These are phyloP conservation scores for Speoplatyrhinus poulsoni DNA, from an alignment of 2,113 vertebrate species.

Conservation along the genomic window DNA sequence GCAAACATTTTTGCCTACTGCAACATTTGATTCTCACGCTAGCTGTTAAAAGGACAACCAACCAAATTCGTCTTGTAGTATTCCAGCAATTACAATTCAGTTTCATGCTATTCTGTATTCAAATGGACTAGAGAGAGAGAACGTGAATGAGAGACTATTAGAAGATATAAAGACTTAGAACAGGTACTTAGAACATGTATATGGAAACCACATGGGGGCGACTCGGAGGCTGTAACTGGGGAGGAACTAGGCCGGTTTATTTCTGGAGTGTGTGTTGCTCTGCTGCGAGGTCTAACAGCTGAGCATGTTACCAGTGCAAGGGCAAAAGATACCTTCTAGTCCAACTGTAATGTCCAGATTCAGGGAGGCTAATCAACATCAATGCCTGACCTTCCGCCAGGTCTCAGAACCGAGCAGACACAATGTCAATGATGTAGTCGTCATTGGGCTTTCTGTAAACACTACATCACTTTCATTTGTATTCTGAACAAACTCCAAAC, in stretches of 20 bases:
- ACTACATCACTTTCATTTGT: conserved; percentile 25
- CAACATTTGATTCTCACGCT: neutral
- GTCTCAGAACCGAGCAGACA: neutral
- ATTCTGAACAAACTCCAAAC: conserved; percentile 22
- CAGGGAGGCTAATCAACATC: conserved; percentile 31
- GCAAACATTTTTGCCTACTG: neutral
- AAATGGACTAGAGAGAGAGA: conserved; percentile 5
- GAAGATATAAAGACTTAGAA: neutral
- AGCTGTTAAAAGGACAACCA: neutral
- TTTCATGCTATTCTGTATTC: neutral
- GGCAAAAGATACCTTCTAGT: conserved; percentile 30
- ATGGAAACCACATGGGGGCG: conserved; percentile 38
- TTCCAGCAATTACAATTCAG: neutral
- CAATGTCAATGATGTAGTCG: neutral
- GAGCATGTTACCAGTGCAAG: conserved; percentile 62
- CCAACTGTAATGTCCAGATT: conserved; percentile 21
- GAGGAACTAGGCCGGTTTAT: conserved; percentile 57
- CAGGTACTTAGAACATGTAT: neutral
- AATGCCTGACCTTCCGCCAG: conserved; percentile 44
- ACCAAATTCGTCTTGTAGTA: neutral
- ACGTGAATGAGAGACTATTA: neutral
- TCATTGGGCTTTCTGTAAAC: neutral
- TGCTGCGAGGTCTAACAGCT: conserved; percentile 56
- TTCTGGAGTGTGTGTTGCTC: conserved; percentile 50
- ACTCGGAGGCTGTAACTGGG: conserved; percentile 62